Evolutionary conservation across 2,113 vertebrate species (phyloP).

Genomic region (Kobus ellipsiprymnus): DNA sequence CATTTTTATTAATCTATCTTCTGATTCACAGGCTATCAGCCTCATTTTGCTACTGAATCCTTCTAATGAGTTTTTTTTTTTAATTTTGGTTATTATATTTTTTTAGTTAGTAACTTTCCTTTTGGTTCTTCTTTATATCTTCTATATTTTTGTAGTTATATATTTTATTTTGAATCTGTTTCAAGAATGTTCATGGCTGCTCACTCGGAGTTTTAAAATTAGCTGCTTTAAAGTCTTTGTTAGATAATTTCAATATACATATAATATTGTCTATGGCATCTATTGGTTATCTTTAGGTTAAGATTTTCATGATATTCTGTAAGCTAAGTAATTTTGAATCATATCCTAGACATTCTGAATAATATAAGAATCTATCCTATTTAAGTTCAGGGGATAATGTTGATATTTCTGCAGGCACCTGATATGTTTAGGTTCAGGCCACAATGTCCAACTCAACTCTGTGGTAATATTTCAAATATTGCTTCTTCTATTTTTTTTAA

Average conservation of each 20-base stretch:
- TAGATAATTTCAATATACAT: not conserved
- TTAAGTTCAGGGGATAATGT: not conserved
- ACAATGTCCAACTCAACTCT: not conserved
- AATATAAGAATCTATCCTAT: not conserved
- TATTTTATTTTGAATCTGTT: constrained; percentile 1
- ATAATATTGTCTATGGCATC: not conserved
- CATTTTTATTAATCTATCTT: not conserved
- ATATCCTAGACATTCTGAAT: not conserved
- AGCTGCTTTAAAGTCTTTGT: not conserved
- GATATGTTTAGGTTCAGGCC: not conserved
- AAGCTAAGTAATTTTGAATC: not conserved
- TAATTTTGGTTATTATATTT: not conserved
- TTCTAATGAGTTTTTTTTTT: not conserved
- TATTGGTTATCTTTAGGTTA: not conserved
- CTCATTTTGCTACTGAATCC: not conserved
- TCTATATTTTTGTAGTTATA: not conserved
- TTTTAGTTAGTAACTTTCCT: not conserved
- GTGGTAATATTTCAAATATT: not conserved
- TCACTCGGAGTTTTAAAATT: not conserved
- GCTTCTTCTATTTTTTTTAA: not conserved
- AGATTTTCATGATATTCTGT: not conserved
- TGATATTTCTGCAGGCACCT: not conserved
- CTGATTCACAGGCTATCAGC: not conserved
- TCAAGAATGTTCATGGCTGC: not conserved
- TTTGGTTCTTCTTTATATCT: not conserved